Evolutionary conservation across 2,113 vertebrate genomes (phyloP), one percentile per base, ranked within the genome.

Genomic region (Helogale parvula): DNA sequence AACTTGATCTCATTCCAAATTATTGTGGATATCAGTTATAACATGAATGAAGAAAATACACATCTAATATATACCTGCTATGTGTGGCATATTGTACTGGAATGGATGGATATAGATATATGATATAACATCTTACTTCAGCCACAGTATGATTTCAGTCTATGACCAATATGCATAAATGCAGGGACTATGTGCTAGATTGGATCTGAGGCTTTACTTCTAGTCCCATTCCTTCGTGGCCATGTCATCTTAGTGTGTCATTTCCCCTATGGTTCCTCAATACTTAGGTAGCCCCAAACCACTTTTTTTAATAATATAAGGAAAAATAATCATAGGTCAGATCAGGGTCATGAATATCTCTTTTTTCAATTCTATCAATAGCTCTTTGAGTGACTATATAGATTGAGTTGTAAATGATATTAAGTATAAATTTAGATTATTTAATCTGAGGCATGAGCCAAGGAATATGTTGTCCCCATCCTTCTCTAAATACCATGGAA

Each of bases 111-210:
- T 97, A 50, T 63, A 86, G 16, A 76, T 68, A 35, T 16, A 31
- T 87, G 27, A 63, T 38, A 94, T 47, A 45, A 72, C 66, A 23
- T 84, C 25, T 94, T 92, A 72, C 29, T 97, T 96, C 29, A 94
- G 86, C 27, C 9, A 71, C 29, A 95, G 76, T 60, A 33, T 94
- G 80, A 41, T 94, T 88, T 95, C 52, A 45, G 2, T 7, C 35
- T 80, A 35, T 54, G 7, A 60, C 17, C 33, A 68, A 1, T 93
- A 19, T 38, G 25, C 27, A 27, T 71, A 85, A 72, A 54, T 83
- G 12, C 12, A 65, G 5, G 33, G 15, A 90, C 54, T 14, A 35
- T n/a, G 25, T 74, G 27, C 47, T 88, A 77, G 17, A 45, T 72
- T 82, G 38, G 33, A 84, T 80, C 23, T 38, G 6, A n/a, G 41